Base-by-base conservation (phyloP, 2,113 vertebrate genomes). In the Thymallus thymallus region DNA sequence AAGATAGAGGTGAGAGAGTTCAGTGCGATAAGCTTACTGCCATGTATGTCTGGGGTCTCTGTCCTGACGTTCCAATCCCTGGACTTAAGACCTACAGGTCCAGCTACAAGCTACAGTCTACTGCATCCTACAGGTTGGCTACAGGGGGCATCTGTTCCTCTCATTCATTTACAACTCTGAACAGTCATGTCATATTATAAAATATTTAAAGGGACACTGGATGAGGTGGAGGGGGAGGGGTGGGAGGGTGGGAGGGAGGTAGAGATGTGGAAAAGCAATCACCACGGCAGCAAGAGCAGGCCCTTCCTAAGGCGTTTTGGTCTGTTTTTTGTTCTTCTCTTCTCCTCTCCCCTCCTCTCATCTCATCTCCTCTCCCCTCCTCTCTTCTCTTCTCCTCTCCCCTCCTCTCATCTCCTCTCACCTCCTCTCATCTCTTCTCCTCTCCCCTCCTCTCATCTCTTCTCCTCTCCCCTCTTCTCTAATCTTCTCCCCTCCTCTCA, bases 151-250 rank as follows among this genome's bases (percentile, higher is more conserved):
- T 85, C 78, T 74, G 84, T 72, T 13, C 80, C 70, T 23, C 72
- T 80, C 75, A 23, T 74, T 76, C 81, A 81, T 88, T 87, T 80
- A 83, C 81, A 87, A 80, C 73, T 76, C 81, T 73, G 87, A 69
- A 45, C 74, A 87, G 85, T 85, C 35, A 89, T 90, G 82, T 86
- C 91, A 82, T 84, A 87, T 87, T 80, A 87, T 87, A 78, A 77
- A 77, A 83, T 76, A 85, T 82, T 88, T 85, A 85, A 89, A 41
- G 85, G 82, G 83, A 88, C 85, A 86, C 64, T 71, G 73, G 80
- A 84, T 83, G 83, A 87, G 84, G 83, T 80, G 77, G 71, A 79
- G 35, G 74, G 22, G 69, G 80, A 70, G 77, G 35, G 74, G 22
- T 67, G 80, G 71, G 77, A 29, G 74, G 22, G 69, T 68, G 45